Percentiles rank a stretch among this genome's conserved stretches.
Conservation (phyloP, 2,113 vertebrate species). For the Tetraodon nigroviridis region DNA sequence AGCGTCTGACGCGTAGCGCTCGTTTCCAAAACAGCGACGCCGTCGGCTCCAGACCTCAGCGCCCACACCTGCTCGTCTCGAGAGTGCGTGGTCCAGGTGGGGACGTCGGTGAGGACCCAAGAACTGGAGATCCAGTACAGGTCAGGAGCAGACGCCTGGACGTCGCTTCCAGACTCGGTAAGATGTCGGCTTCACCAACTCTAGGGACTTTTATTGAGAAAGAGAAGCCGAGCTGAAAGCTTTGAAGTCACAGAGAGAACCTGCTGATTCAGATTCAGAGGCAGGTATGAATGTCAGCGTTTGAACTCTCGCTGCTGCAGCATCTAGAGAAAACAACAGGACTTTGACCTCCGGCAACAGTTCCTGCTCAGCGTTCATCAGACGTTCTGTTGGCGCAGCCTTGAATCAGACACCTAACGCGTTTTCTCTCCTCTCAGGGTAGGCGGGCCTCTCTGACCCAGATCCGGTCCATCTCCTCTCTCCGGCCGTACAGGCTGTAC, state of each 20-base stretch:
- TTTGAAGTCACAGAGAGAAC: conserved; percentile 7
- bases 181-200: conserved; percentile 10
- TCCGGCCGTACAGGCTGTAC: conserved; percentile 56
- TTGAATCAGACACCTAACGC: not conserved
- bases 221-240: not conserved
- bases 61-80: conserved; percentile 44
- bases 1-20: not conserved
- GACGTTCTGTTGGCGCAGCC: not conserved
- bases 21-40: conserved; percentile 37
- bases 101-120: not conserved
- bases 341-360: not conserved
- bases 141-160: conserved; percentile 36
- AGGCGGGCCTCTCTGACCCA: conserved; percentile 7
- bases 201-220: conserved; percentile 2
- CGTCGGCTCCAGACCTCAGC: conserved; percentile 34
- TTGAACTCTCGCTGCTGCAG: not conserved
- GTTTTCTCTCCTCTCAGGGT: conserved; percentile 26
- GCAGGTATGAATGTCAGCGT: conserved; percentile 21
- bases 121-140: conserved; percentile 58
- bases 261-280: conserved; percentile 55
- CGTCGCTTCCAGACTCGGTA: conserved; percentile 31
- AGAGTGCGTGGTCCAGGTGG: conserved; percentile 37
- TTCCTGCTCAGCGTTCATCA: not conserved
- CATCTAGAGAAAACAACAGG: not conserved
- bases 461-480: conserved; percentile 29